Evolutionary conservation across 2,888 invertebrate genomes (phyloP).

Genomic region (Xestia sexstrigata): DNA sequence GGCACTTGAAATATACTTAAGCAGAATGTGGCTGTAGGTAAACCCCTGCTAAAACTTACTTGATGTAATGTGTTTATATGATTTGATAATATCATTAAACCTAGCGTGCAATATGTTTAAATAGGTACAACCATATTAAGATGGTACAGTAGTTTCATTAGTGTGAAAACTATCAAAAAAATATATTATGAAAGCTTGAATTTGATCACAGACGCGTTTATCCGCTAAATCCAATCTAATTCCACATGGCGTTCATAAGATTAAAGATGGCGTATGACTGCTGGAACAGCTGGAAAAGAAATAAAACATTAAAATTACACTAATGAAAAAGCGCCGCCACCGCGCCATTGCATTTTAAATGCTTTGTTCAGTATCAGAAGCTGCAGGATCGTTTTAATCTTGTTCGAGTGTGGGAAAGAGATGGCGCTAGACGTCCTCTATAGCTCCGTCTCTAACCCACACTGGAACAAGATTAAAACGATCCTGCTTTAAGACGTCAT

Average conservation of each 20-base stretch:
- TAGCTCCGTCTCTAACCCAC: no score
- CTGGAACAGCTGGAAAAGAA: conserved; percentile 62
- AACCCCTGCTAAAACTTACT: no score
- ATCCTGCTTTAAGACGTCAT: no score
- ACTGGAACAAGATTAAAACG: no score
- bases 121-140: neutral
- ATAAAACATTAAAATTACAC: neutral
- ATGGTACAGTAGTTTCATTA: neutral
- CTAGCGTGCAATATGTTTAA: neutral
- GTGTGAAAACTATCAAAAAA: neutral
- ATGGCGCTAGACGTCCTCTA: no score
- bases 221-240: conserved; percentile 10
- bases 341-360: neutral
- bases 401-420: no score
- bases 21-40: no score
- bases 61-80: neutral
- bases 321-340: neutral
- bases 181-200: neutral
- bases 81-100: neutral
- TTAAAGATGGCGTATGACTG: conserved; percentile 66
- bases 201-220: neutral
- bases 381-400: no score
- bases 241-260: conserved; percentile 64
- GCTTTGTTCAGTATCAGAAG: neutral
- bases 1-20: no score